Percentiles rank a stretch among this genome's conserved stretches.
phyloP scores from a whole-genome alignment of 2,888 invertebrate species.

The Muschampia plurimacula region DNA sequence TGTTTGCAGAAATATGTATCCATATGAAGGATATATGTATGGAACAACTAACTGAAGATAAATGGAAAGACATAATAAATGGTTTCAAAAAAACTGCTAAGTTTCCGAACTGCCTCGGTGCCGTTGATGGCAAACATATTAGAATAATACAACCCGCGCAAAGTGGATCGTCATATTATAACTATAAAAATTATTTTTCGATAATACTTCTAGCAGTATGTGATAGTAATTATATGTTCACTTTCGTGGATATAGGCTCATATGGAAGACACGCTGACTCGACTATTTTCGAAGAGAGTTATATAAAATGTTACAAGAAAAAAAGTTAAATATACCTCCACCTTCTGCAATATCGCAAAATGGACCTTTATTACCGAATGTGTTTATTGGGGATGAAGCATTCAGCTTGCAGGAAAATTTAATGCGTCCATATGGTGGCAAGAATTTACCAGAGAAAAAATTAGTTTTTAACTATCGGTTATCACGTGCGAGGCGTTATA shows the following conservation, averaged over 20 bases:
- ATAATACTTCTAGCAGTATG: constrained; percentile 36
- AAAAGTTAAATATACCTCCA: constrained; percentile 44
- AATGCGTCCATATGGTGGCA: constrained; percentile 44
- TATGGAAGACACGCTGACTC: constrained; percentile 34
- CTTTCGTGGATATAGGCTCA: constrained; percentile 34
- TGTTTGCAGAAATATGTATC: constrained; percentile 42
- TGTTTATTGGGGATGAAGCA: constrained; percentile 45
- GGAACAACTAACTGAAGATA: constrained; percentile 40
- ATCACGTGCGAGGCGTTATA: constrained; percentile 43
- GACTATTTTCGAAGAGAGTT: constrained; percentile 40
- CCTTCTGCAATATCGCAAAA: constrained; percentile 39
- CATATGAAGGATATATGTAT: constrained; percentile 44
- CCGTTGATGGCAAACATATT: constrained; percentile 43
- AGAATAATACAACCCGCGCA: constrained; percentile 28
- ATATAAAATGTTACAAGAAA: constrained; percentile 41
- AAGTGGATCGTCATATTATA: constrained; percentile 32
- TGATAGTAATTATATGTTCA: constrained; percentile 37
- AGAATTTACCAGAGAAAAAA: constrained; percentile 39
- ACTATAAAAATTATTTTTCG: constrained; percentile 39
- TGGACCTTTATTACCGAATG: constrained; percentile 41
- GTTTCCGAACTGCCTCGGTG: constrained; percentile 47
- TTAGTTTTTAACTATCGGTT: constrained; percentile 36
- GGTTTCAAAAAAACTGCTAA: constrained; percentile 39
- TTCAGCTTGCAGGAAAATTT: constrained; percentile 45
- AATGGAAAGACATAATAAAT: constrained; percentile 28